A percentile compares a stretch with the other conserved stretches of the same genome.
Evolutionary conservation across 2,113 vertebrate species (phyloP).

Genomic region (Tyto alba): DNA sequence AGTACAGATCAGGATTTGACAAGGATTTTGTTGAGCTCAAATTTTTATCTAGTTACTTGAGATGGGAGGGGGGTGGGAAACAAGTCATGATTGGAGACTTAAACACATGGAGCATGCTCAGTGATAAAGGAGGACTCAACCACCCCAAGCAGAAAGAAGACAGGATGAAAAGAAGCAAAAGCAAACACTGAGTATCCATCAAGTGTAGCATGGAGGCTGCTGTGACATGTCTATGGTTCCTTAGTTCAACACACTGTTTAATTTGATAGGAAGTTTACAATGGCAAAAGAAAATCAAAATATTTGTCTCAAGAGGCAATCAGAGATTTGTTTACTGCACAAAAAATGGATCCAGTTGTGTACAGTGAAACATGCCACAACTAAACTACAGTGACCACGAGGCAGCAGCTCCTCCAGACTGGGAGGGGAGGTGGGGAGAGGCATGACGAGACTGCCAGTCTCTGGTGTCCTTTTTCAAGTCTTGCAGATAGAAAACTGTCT

Average conservation of each 20-base stretch:
- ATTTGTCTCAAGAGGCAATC: neutral
- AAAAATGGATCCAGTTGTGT: neutral
- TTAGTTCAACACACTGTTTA: neutral
- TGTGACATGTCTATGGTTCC: neutral
- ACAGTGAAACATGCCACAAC: neutral
- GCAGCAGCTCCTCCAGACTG: neutral
- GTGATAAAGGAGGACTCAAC: neutral
- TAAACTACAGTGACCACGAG: neutral
- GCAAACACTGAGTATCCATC: neutral
- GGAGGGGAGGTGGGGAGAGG: neutral
- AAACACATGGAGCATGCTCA: neutral
- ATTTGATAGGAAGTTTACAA: neutral
- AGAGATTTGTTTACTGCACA: neutral
- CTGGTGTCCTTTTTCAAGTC: neutral
- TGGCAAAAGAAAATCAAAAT: neutral
- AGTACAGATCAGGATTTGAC: neutral
- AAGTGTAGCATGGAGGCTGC: rapidly evolving
- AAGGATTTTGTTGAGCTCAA: neutral
- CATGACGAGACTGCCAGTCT: neutral
- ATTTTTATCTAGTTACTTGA: neutral
- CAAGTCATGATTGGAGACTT: neutral
- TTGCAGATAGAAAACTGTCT: neutral
- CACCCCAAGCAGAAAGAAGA: neutral
- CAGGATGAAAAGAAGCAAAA: neutral
- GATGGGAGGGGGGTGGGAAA: neutral